Base-by-base conservation (phyloP, 2,113 vertebrate genomes). In the Mus pahari region DNA sequence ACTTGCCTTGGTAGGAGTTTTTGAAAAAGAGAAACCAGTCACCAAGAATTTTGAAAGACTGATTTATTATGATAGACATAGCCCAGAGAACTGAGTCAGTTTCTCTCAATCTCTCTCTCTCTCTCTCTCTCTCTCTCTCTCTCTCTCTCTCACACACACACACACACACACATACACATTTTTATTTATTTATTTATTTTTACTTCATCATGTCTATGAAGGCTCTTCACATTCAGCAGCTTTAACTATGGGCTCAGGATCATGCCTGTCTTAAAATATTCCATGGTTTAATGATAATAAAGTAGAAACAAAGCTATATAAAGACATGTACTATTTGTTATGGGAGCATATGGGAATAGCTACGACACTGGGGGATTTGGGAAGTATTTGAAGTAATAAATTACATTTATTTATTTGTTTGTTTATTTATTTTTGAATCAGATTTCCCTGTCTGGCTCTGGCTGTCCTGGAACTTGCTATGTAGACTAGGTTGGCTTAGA, bases 41-140 rank as follows among this genome's bases (percentile, higher is more conserved):
- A 74, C 55, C 42, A 94, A 91, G 77, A 74, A 17, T 92, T 96
- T 91, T 74, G 68, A 89, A 83, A 88, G 64, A 11, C 83, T 73
- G 79, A 83, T 87, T 87, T 84, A 92, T 79, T 93, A 36, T 93
- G 62, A 78, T 36, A 81, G 70, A 90, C 94, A 84, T 94, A 87
- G 17, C 71, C 7, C 48, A 70, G 75, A 82, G 28, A 48, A 73
- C 50, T 58, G 17, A 79, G 62, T 94, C 19, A n/a, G n/a, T n/a
- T n/a, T n/a, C n/a, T n/a, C n/a, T n/a, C n/a, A n/a, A n/a, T 92
- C 53, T 83, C 9, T 62, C n/a, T 20, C n/a, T 62, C 22, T 9
- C 16, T n/a, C 19, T 92, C 53, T 83, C 9, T 62, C n/a, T 20
- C n/a, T 62, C 22, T 9, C 16, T n/a, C n/a, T n/a, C 19, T 92